Evolutionary conservation across 2,888 invertebrate species (phyloP).

Genomic region (Sarcophaga caerulescens): DNA sequence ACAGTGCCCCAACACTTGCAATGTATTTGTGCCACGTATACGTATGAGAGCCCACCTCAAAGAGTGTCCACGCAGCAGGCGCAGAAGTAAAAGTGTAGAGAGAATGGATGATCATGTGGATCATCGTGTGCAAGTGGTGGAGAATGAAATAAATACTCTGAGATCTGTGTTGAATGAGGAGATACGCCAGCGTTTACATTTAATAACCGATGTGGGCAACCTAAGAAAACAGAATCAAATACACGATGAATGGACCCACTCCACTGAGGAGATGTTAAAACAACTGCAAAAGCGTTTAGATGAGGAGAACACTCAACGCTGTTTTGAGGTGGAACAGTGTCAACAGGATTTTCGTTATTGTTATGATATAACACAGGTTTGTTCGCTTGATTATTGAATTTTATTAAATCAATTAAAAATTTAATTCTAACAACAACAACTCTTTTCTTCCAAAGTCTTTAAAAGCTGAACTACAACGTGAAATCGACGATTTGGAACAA

Average conservation of each 20-base stretch:
- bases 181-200: constrained; percentile 79
- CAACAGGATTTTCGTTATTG: constrained; percentile 83
- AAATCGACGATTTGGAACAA: constrained; percentile 74
- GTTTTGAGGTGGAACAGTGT: constrained; percentile 83
- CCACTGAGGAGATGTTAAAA: constrained; percentile 78
- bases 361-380: constrained; percentile 82
- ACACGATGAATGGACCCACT: constrained; percentile 78
- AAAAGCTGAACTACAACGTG: constrained; percentile 75
- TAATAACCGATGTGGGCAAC: constrained; percentile 80
- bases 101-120: constrained; percentile 73
- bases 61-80: constrained; percentile 80
- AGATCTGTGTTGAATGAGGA: constrained; percentile 80
- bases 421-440: not conserved
- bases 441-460: constrained; percentile 70
- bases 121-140: constrained; percentile 75
- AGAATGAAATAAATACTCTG: constrained; percentile 76
- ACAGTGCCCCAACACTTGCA: constrained; percentile 87
- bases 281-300: constrained; percentile 82
- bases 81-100: constrained; percentile 70
- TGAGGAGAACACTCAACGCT: constrained; percentile 82
- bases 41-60: constrained; percentile 84
- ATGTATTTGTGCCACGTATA: constrained; percentile 86
- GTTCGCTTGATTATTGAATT: not conserved
- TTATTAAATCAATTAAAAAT: not conserved
- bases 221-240: constrained; percentile 80